Evolutionary conservation across 2,113 vertebrate species (phyloP), one percentile per base, ranked within the genome.

Genomic region (Cinclus mexicanus): DNA sequence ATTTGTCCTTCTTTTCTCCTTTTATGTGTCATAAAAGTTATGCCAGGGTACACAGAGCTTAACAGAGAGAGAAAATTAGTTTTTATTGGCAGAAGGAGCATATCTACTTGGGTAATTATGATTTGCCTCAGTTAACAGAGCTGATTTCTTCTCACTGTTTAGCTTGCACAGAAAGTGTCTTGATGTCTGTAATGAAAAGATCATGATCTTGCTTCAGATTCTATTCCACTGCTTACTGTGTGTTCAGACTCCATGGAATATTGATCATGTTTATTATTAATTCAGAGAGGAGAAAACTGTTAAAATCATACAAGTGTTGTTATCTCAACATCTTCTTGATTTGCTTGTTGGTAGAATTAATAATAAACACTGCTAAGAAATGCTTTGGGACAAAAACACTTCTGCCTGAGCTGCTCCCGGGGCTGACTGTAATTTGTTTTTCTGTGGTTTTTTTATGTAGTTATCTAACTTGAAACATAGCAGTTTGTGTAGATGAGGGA

Each of bases 1-100:
- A 8, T n/a, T 84, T 90, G 85, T 83, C 82, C 75, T 85, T 95
- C n/a, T 37, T 69, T 74, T 91, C 65, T 93, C 90, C 57, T 91
- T 82, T 19, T 56, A 9, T 33, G 7, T 79, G 39, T n/a, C 11
- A 0, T 39, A 35, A 16, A 63, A 78, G 29, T 64, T 71, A 8
- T 71, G 22, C 46, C 49, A 71, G 46, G 41, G 44, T 79, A 37
- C 35, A 35, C 24, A 26, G 57, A 76, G 71, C 75, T 83, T 50
- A 92, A 59, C 79, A 60, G 37, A 76, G 47, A 52, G 65, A 89
- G 64, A 18, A 67, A 44, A 72, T 69, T 56, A 69, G 67, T 77
- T 93, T 94, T 83, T 83, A 26, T 81, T 87, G 91, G 23, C 74
- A 77, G 93, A 85, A 82, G 77, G 23, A 91, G 84, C 12, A 0